A percentile compares a stretch with the other conserved stretches of the same genome.
phyloP scores from a whole-genome alignment of 2,797 vertebrate species.

The Gastrophryne carolinensis region DNA sequence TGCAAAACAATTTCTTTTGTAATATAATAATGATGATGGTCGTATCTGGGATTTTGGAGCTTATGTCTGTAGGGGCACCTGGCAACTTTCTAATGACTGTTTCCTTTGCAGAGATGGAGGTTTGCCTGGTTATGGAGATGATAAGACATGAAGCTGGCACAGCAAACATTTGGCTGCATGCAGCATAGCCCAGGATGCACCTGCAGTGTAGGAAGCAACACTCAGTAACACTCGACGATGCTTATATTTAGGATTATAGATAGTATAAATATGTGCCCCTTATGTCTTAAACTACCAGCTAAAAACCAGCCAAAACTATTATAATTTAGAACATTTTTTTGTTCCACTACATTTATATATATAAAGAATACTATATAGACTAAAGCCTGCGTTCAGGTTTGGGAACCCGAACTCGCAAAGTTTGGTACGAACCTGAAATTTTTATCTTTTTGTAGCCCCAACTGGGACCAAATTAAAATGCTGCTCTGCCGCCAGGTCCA shows the following conservation, averaged over 20 bases:
- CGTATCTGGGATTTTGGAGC: conserved; percentile 3
- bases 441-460: too few species aligned
- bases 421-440: too few species aligned
- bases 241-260: neutral
- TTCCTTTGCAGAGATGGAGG: conserved; percentile 17
- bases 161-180: conserved; percentile 26
- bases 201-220: conserved; percentile 31
- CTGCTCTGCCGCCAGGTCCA: too few species aligned
- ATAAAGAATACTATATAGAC: too few species aligned
- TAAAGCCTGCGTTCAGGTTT: too few species aligned
- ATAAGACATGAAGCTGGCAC: conserved; percentile 30
- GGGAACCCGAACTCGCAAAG: too few species aligned
- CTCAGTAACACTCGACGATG: neutral
- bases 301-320: too few species aligned
- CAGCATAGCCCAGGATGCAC: conserved; percentile 27
- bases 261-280: neutral
- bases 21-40: conserved; percentile 26
- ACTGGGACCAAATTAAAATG: too few species aligned
- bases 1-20: conserved; percentile 9
- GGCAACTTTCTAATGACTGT: conserved; percentile 26
- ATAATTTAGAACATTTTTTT: too few species aligned
- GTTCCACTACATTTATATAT: too few species aligned
- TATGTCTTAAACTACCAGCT: too few species aligned
- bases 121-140: conserved; percentile 5
- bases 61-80: neutral